Evolutionary conservation across 2,888 invertebrate genomes (phyloP).

Genomic region (Choristoneura rosaceana): DNA sequence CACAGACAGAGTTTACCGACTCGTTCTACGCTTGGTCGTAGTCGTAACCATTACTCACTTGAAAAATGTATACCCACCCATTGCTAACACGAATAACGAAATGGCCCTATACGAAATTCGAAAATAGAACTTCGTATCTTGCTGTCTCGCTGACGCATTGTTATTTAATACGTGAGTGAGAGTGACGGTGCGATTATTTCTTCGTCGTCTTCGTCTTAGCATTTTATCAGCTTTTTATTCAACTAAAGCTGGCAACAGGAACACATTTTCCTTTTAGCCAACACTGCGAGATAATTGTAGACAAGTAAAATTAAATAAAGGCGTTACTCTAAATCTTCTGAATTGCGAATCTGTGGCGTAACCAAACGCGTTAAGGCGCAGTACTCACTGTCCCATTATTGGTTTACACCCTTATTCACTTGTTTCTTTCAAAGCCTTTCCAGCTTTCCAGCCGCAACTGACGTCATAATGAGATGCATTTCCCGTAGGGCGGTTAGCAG

Average conservation of each 20-base stretch:
- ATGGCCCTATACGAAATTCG: too few species aligned
- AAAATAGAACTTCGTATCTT: too few species aligned
- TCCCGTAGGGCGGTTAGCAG: conserved; percentile 46
- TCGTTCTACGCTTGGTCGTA: too few species aligned
- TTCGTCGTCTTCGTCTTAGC: neutral
- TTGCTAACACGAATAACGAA: too few species aligned
- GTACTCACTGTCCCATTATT: neutral
- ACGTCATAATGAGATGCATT: conserved; percentile 52
- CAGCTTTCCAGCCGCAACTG: conserved; percentile 29
- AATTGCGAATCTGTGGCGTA: neutral
- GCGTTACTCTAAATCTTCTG: neutral
- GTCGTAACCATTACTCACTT: too few species aligned
- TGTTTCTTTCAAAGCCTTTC: conserved; percentile 21
- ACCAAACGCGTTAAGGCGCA: neutral
- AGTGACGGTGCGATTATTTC: too few species aligned
- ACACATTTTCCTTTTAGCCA: neutral
- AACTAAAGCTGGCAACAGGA: neutral
- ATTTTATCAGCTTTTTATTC: neutral
- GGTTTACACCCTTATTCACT: neutral
- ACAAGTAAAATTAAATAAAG: neutral
- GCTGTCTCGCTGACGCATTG: too few species aligned
- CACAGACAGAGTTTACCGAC: too few species aligned
- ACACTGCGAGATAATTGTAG: conserved; percentile 1
- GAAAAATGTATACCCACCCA: too few species aligned
- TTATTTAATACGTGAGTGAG: too few species aligned